phyloP scores from a whole-genome alignment of 1,140 invertebrate genomes.

The Lasioglossum albipes region DNA sequence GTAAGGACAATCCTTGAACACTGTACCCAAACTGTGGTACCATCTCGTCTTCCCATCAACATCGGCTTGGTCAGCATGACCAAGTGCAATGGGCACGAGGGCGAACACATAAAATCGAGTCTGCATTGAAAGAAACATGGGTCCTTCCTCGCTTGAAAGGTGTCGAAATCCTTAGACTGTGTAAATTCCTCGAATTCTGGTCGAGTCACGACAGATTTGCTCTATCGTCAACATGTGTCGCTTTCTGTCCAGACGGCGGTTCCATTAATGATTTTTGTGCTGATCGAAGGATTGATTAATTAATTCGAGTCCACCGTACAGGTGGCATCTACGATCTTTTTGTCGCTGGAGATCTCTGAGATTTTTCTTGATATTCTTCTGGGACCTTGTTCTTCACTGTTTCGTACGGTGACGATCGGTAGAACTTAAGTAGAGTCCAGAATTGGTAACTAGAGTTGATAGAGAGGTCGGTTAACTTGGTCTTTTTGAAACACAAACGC shows the following conservation, averaged over 20 bases:
- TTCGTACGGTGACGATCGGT: too few relatives aligned
- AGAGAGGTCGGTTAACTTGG: background rate
- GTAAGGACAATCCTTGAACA: conserved; percentile 68
- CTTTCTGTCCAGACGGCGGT: background rate
- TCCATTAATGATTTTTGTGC: background rate
- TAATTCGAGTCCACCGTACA: too few relatives aligned
- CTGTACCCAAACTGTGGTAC: conserved; percentile 53
- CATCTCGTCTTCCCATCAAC: conserved; percentile 62
- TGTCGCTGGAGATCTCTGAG: too few relatives aligned
- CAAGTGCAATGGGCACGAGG: conserved; percentile 40
- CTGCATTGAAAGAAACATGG: conserved; percentile 42
- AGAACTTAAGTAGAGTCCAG: too few relatives aligned
- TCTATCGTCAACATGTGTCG: background rate
- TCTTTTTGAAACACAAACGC: conserved; percentile 22
- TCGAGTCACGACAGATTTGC: background rate
- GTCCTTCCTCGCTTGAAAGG: too few relatives aligned
- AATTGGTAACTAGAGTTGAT: too few relatives aligned
- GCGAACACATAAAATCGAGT: conserved; percentile 57
- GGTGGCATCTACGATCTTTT: too few relatives aligned
- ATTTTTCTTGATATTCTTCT: too few relatives aligned
- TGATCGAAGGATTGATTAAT: too few relatives aligned
- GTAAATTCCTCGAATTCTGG: background rate
- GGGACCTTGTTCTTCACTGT: too few relatives aligned
- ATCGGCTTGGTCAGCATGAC: conserved; percentile 21
- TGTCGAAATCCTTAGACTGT: background rate